These are phyloP conservation scores for Cassiopea andromeda DNA, from an alignment of 30 jellyfish, hydroid and myxozoan species.

Conservation along the genomic window DNA sequence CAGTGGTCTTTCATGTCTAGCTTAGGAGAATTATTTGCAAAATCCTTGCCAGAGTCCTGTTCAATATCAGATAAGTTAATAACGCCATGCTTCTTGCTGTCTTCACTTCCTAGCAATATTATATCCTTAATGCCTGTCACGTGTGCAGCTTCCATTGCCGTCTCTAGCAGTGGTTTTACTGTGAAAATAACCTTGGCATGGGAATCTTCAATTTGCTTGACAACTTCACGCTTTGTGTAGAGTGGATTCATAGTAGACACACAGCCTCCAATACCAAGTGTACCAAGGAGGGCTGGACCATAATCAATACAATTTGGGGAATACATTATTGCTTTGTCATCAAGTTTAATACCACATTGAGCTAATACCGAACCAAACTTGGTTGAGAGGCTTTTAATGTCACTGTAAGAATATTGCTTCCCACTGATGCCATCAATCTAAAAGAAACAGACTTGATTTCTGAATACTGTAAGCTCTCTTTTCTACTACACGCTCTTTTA, in stretches of 20 bases:
- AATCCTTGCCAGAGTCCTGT: constrained; percentile 48
- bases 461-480: background rate
- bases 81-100: constrained; percentile 65
- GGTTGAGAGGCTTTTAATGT: constrained; percentile 28
- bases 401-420: constrained; percentile 34
- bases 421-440: constrained; percentile 86
- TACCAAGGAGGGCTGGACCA: constrained; percentile 64
- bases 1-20: constrained; percentile 41
- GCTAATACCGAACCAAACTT: constrained; percentile 66
- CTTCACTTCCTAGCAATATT: constrained; percentile 59
- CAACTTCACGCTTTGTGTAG: constrained; percentile 70
- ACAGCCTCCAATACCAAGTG: constrained; percentile 70
- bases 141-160: constrained; percentile 71
- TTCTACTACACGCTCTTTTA: no score
- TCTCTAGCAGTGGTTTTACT: constrained; percentile 44
- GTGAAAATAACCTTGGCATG: constrained; percentile 70
- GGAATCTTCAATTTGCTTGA: constrained; percentile 70
- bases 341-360: constrained; percentile 31
- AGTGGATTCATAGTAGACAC: constrained; percentile 80
- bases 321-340: constrained; percentile 62
- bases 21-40: constrained; percentile 23
- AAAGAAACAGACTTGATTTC: background rate
- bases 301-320: constrained; percentile 78
- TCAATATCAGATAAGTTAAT: constrained; percentile 64
- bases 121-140: constrained; percentile 65